Percentiles rank a stretch among this genome's conserved stretches.
phyloP scores from a whole-genome alignment of 2,113 vertebrate genomes.

The Actinemys pallida region DNA sequence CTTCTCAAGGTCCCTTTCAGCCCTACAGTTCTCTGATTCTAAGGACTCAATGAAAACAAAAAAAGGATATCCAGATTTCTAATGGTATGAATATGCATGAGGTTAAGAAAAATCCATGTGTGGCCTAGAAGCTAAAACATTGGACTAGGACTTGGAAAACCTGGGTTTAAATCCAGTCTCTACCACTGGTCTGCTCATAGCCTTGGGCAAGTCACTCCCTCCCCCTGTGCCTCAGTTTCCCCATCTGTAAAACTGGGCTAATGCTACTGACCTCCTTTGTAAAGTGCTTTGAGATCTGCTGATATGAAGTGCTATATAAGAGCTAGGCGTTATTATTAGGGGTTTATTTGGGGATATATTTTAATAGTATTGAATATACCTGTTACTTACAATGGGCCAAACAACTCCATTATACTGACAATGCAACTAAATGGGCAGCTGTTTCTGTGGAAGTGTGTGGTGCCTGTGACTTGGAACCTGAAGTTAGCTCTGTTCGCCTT shows the following conservation, averaged over 20 bases:
- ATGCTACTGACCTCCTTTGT: too few species aligned
- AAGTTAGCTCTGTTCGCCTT: neutral
- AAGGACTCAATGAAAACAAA: neutral
- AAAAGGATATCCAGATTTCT: neutral
- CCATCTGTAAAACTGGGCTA: too few species aligned
- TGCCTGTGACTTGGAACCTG: neutral
- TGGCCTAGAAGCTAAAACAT: too few species aligned
- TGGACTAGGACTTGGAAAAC: too few species aligned
- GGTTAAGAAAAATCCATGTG: neutral
- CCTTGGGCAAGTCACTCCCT: too few species aligned
- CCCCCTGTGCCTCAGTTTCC: too few species aligned
- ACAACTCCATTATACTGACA: neutral
- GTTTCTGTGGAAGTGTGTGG: neutral
- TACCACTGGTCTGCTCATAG: too few species aligned
- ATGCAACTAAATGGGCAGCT: neutral
- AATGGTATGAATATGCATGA: neutral
- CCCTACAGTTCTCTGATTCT: neutral
- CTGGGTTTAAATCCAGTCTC: too few species aligned
- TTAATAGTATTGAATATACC: neutral
- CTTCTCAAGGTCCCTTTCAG: too few species aligned
- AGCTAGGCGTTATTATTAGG: neutral
- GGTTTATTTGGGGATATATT: neutral
- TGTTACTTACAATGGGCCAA: neutral
- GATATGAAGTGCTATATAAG: too few species aligned
- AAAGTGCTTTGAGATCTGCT: too few species aligned